Evolutionary conservation across 2,113 vertebrate species (phyloP).

Genomic region (Ardeotis arabs): DNA sequence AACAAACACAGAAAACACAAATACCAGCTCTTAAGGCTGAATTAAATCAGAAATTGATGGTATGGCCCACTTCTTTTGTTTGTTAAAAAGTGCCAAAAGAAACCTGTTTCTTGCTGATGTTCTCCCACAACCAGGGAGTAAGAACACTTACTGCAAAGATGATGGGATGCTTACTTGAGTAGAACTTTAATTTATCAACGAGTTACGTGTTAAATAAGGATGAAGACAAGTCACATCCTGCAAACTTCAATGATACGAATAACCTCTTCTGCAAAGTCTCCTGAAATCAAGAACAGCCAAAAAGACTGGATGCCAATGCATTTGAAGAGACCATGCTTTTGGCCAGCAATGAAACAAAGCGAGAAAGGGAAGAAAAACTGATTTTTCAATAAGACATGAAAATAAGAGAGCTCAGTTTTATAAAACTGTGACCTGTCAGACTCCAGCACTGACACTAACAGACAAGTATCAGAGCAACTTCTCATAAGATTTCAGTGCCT

Average conservation of each 20-base stretch:
- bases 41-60: neutral
- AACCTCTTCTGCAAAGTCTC: neutral
- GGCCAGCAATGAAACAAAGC: neutral
- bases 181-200: neutral
- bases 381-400: neutral
- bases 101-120: neutral
- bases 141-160: neutral
- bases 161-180: neutral
- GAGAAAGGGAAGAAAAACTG: neutral
- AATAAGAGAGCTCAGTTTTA: neutral
- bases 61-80: neutral
- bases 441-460: neutral
- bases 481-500: slow-evolving; percentile 5
- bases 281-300: neutral
- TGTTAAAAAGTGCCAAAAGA: neutral
- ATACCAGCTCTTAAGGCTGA: neutral
- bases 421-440: neutral
- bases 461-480: neutral
- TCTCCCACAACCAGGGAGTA: neutral
- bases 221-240: slow-evolving; percentile 14
- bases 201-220: neutral
- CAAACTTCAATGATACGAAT: neutral
- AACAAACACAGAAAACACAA: neutral
- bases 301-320: neutral
- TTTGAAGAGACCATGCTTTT: neutral